Conservation (phyloP, 1,140 invertebrate genomes). For the Kradibia gibbosae region DNA sequence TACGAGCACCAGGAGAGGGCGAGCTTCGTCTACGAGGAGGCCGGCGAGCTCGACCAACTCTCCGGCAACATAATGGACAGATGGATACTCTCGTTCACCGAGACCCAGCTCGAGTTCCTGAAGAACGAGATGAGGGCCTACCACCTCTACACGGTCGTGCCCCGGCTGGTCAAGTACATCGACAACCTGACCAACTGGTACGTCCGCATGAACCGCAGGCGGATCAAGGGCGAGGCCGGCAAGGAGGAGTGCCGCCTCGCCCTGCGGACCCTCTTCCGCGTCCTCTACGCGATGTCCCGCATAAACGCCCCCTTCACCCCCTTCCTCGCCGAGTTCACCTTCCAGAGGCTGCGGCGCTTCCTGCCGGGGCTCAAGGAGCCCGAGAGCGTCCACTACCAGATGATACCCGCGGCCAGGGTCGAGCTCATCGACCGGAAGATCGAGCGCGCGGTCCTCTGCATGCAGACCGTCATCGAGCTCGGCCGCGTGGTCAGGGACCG, state of each 20-base stretch:
- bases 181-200: conserved; percentile 99
- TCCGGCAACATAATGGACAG: conserved; percentile 94
- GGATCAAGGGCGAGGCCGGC: conserved; percentile 90
- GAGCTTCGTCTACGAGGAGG: conserved; percentile 78
- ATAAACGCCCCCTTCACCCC: conserved; percentile 98
- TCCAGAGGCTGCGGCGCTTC: conserved; percentile 84
- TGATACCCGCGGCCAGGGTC: conserved; percentile 84
- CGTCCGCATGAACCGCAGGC: conserved; percentile 94
- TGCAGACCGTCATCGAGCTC: conserved; percentile 97
- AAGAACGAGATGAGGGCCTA: conserved; percentile 95
- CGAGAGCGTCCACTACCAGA: conserved; percentile 90
- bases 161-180: conserved; percentile 94
- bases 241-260: conserved; percentile 86
- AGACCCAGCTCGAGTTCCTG: conserved; percentile 91
- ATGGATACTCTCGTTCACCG: conserved; percentile 98
- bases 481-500: conserved; percentile 94
- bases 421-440: conserved; percentile 88
- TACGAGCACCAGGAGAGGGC: conserved; percentile 81
- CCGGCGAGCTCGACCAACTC: conserved; percentile 53
- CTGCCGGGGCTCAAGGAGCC: conserved; percentile 67
- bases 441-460: conserved; percentile 90
- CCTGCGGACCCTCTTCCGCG: conserved; percentile 89
- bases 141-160: conserved; percentile 95
- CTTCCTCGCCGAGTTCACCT: conserved; percentile 97
- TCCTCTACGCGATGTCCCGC: conserved; percentile 90